These are phyloP conservation scores for Aphaenogaster ashmeadi DNA, from an alignment of 1,140 invertebrate species.

Conservation along the genomic window DNA sequence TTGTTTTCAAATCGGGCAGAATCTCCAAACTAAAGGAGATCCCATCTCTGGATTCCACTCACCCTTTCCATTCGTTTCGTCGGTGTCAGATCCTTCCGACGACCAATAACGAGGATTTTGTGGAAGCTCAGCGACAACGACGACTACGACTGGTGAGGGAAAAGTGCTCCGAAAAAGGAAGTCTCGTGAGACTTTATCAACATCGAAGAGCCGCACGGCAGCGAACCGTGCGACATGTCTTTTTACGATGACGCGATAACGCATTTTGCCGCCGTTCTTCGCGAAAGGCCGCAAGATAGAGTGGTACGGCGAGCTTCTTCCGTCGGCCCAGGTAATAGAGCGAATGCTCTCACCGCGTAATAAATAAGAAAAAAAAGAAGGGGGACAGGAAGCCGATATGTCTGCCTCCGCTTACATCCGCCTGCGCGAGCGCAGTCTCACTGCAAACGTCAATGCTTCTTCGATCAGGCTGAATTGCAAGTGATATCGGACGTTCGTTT, in stretches of 20 bases:
- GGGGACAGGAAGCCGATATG: slow-evolving; percentile 36
- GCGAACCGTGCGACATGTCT: slow-evolving; percentile 48
- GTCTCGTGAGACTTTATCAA: slow-evolving; percentile 52
- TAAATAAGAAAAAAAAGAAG: slow-evolving; percentile 43
- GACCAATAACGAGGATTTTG: slow-evolving; percentile 59
- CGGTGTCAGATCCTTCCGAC: slow-evolving; percentile 20
- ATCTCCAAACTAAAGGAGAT: slow-evolving; percentile 28
- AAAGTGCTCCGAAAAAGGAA: slow-evolving; percentile 41
- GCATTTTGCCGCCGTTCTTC: slow-evolving; percentile 50
- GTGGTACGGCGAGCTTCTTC: slow-evolving; percentile 13
- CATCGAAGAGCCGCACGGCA: neutral
- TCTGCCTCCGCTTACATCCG: slow-evolving; percentile 4
- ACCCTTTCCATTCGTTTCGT: slow-evolving; percentile 22
- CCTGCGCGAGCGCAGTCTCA: neutral
- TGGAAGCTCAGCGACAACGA: neutral
- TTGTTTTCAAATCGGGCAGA: slow-evolving; percentile 16
- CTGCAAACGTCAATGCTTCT: neutral
- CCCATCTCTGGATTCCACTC: neutral
- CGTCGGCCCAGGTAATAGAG: slow-evolving; percentile 29
- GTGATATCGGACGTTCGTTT: slow-evolving; percentile 20
- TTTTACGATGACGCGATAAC: slow-evolving; percentile 62
- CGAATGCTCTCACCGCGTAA: slow-evolving; percentile 37
- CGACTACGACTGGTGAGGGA: neutral
- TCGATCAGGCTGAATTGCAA: slow-evolving; percentile 36
- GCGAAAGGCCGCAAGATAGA: slow-evolving; percentile 39